Base-by-base conservation (phyloP, 2,888 invertebrate species). In the Pristionchus exspectatus region DNA sequence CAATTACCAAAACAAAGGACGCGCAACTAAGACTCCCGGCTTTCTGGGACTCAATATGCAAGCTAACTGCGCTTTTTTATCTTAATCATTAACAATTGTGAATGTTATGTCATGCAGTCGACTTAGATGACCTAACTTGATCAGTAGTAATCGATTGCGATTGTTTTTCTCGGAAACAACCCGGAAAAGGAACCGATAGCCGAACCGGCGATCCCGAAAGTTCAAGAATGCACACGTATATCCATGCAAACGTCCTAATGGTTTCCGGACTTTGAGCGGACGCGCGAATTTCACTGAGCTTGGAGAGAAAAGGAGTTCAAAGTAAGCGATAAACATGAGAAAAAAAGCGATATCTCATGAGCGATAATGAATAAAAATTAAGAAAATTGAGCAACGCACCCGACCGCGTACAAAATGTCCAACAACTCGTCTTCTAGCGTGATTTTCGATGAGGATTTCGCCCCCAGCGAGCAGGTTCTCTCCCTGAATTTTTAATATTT, bases 401-500 rank as follows among this genome's bases (percentile, higher is more conserved):
- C 93, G 90, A 93, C 92, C n/a, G 93, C 94, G 74, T 93, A 93
- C 24, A 94, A 91, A 85, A 94, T 94, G 90, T 94, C 94, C 81
- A 93, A 94, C 21, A 94, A 91, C 84, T 94, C 94, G 90, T 94
- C 94, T 77, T 94, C 94, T 30, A 94, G 90, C 4, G 94, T 94
- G 30, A 94, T 86, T 89, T 94, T 94, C 44, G 94, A 94, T 4
- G 92, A 92, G 16, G 93, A 92, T 66, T 92, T 83, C 27, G 81
- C 89, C n/a, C 89, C 89, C 27, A 89, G 27, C 27, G 89, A 89
- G n/a, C 59, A 81, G 38, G 89, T 83, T 27, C 83, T 27, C 33
- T 89, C 89, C 27, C 89, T 89, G 89, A 14, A 81, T 33, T 16
- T 24, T 27, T 33, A 50, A 50, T 54, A n/a, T 50, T 81, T 66